phyloP scores from a whole-genome alignment of 2,113 vertebrate genomes.

The Glareola pratincola region DNA sequence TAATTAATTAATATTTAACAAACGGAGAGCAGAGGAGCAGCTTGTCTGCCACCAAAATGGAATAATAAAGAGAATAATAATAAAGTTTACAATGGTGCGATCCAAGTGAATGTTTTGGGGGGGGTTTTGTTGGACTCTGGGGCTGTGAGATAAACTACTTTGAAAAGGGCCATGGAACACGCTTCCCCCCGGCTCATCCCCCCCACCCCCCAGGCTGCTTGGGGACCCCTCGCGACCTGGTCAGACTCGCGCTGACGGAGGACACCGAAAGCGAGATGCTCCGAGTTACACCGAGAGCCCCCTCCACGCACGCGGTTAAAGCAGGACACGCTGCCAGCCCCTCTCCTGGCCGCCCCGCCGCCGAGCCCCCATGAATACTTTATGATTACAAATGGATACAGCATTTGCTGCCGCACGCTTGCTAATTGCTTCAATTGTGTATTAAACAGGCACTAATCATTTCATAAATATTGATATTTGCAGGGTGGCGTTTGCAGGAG shows the following conservation, averaged over 20 bases:
- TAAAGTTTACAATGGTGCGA: neutral
- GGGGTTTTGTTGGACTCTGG: neutral
- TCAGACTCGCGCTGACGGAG: accelerated
- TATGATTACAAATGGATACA: neutral
- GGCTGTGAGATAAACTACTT: neutral
- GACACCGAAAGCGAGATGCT: accelerated
- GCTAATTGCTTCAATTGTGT: neutral
- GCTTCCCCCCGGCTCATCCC: accelerated
- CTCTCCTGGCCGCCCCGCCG: accelerated
- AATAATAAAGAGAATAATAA: conserved; percentile 5
- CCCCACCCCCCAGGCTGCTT: neutral
- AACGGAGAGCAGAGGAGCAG: conserved; percentile 8
- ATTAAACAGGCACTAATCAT: neutral
- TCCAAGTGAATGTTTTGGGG: neutral
- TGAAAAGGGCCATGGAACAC: neutral
- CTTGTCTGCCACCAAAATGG: conserved; percentile 32
- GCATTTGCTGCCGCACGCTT: accelerated
- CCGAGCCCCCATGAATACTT: neutral
- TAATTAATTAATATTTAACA: conserved; percentile 70
- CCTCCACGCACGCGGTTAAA: accelerated
- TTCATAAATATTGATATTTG: neutral
- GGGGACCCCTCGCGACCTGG: accelerated
- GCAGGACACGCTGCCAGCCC: accelerated
- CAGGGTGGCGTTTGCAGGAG: neutral
- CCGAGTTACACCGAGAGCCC: accelerated